Conservation (phyloP, 2,797 vertebrate genomes). For the Danio albolineatus region DNA sequence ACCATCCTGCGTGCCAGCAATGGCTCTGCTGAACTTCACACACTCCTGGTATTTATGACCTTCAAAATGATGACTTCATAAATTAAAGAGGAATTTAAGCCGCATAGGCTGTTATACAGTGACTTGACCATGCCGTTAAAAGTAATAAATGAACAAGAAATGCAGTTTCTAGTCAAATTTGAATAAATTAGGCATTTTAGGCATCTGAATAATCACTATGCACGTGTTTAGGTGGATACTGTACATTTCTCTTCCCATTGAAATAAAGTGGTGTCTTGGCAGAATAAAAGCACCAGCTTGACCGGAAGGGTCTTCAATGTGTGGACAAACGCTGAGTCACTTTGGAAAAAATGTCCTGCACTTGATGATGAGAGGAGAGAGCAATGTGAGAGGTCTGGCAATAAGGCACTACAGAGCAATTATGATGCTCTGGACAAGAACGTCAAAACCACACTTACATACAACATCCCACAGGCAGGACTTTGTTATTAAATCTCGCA, state of each 20-base stretch:
- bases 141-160: constrained; percentile 20
- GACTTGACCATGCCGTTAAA: not conserved
- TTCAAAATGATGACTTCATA: constrained; percentile 22
- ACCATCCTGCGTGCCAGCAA: not conserved
- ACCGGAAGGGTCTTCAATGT: not conserved
- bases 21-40: constrained; percentile 21
- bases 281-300: not conserved
- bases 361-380: constrained; percentile 9
- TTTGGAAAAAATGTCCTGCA: constrained; percentile 12
- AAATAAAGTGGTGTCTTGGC: not conserved
- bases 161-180: constrained; percentile 14
- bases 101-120: not conserved
- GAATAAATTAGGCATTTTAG: constrained; percentile 26
- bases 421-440: constrained; percentile 9
- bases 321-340: constrained; percentile 26
- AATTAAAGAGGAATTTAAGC: constrained; percentile 22
- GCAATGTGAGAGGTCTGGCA: constrained; percentile 29
- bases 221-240: not conserved
- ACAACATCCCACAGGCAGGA: not conserved
- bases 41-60: constrained; percentile 16
- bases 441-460: not conserved
- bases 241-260: not conserved
- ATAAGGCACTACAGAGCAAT: constrained; percentile 35
- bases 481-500: not conserved
- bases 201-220: not conserved